Evolutionary conservation across 2,113 vertebrate genomes (phyloP).

Genomic region (Takifugu flavidus): DNA sequence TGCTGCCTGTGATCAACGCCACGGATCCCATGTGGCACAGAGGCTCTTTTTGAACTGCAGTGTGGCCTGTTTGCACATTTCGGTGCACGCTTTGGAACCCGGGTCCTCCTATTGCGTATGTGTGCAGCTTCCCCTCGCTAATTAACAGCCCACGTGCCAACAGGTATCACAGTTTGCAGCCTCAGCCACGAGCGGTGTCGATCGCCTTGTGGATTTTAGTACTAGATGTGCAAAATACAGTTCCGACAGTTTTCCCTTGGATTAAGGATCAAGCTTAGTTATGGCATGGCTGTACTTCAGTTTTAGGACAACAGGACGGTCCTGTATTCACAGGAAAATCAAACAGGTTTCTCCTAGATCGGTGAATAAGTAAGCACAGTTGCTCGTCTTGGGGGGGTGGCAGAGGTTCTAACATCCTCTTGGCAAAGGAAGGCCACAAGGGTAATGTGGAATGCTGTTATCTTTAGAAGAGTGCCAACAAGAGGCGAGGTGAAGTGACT

Average conservation of each 20-base stretch:
- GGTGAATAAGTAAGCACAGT: slow-evolving; percentile 26
- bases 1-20: no score
- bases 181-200: background rate
- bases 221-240: no score
- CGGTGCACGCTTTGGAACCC: background rate
- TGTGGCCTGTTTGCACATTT: no score
- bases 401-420: slow-evolving; percentile 20
- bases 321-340: background rate
- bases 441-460: background rate
- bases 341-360: background rate
- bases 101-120: slow-evolving; percentile 10
- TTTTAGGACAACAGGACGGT: background rate
- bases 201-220: no score
- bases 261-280: no score
- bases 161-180: slow-evolving; percentile 33
- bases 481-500: background rate
- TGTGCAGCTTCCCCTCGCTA: slow-evolving; percentile 43
- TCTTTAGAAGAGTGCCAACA: background rate
- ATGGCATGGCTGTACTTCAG: no score
- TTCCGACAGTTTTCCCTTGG: no score
- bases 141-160: slow-evolving; percentile 63
- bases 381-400: slow-evolving; percentile 1
- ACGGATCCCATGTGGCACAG: no score
- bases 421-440: slow-evolving; percentile 14
- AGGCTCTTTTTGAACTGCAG: no score